Evolutionary conservation across 1,140 invertebrate genomes (phyloP), one percentile per base, ranked within the genome.

Genomic region (Panagrolaimus sp.): DNA sequence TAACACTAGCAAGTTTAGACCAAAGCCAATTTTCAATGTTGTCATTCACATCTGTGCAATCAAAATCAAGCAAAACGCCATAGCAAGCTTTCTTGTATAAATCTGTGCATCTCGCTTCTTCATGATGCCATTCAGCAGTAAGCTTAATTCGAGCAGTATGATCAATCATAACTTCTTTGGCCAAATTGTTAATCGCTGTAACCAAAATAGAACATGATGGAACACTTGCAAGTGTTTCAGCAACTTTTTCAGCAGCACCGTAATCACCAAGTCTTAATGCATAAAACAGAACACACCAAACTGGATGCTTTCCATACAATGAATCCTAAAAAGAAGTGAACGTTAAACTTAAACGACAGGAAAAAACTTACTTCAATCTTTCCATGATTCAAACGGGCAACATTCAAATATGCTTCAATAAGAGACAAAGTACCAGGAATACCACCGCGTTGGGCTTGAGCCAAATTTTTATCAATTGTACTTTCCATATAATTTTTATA

Each of bases 21-120:
- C 80, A 82, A 12, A 83, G 68, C 80, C 80, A 82, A 63, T 79
- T 77, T 47, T 80, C 78, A 65, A 80, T 72, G 15, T 66, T 79
- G 28, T 73, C 70, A 21, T 79, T 79, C 1, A 81, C 68, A 26
- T 71, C 73, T 5, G 77, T 69, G 45, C 73, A 71, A 24, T 77
- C 77, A 45, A 72, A 64, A 15, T 74, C 78, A 8, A 80, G 69
- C 3, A 80, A 62, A 12, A 82, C 43, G 14, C 70, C 80, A 63
- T 80, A 80, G 24, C 74, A 52, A 15, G 79, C 79, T 12, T 72
- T 65, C 45, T 80, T 80, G 74, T 55, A 79, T 26, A 58, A 43
- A 48, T 80, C 78, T 26, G 45, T 48, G 48, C 70, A 74, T 10
- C 28, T 70, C 14, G 44, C 48, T 8, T 66, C 55, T 28, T 71